A percentile compares a stretch with the other conserved stretches of the same genome.
phyloP scores from a whole-genome alignment of 2,888 invertebrate species.

The Gymnoscelis rufifasciata region DNA sequence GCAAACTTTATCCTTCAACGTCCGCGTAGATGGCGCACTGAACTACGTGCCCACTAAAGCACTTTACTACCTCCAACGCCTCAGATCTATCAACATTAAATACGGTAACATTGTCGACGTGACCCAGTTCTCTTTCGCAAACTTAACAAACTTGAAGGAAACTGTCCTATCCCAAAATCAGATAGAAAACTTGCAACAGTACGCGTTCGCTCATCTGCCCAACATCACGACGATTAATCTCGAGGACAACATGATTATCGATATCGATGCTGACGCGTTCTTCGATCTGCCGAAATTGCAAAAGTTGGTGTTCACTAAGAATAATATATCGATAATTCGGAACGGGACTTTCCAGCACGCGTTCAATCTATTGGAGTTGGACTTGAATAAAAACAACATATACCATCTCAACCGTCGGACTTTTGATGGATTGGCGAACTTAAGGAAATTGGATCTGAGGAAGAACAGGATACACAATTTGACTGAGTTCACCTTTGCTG shows the following conservation, averaged over 20 bases:
- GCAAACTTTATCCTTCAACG: slow-evolving; percentile 84
- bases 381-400: slow-evolving; percentile 88
- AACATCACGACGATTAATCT: slow-evolving; percentile 84
- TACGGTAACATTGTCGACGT: slow-evolving; percentile 86
- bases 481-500: slow-evolving; percentile 88
- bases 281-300: slow-evolving; percentile 84
- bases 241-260: slow-evolving; percentile 87
- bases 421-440: slow-evolving; percentile 86
- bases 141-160: slow-evolving; percentile 83
- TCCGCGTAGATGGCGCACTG: slow-evolving; percentile 83
- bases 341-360: slow-evolving; percentile 89
- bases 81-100: slow-evolving; percentile 83
- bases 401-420: slow-evolving; percentile 86
- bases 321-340: slow-evolving; percentile 90
- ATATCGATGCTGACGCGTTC: slow-evolving; percentile 86
- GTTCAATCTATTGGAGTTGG: slow-evolving; percentile 86
- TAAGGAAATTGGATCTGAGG: slow-evolving; percentile 86
- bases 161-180: slow-evolving; percentile 84
- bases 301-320: slow-evolving; percentile 89
- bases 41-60: slow-evolving; percentile 86
- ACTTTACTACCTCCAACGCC: slow-evolving; percentile 81
- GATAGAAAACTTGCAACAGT: slow-evolving; percentile 82
- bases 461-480: slow-evolving; percentile 87
- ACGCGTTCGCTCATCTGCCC: slow-evolving; percentile 85
- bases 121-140: slow-evolving; percentile 85